These are phyloP conservation scores for Pangasianodon gigas DNA, from an alignment of 2,113 vertebrate species.

Conservation along the genomic window DNA sequence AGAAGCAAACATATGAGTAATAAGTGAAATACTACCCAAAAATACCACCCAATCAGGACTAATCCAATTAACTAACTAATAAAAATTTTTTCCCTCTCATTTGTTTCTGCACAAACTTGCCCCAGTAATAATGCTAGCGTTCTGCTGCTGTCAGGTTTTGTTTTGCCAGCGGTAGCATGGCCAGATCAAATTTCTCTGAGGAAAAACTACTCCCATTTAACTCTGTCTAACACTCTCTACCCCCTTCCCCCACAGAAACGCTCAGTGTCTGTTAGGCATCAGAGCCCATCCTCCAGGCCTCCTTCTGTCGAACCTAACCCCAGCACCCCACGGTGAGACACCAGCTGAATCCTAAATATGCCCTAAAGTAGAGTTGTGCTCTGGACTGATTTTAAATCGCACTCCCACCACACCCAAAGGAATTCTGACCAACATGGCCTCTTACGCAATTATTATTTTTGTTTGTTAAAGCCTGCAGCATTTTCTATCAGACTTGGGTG, in stretches of 20 bases:
- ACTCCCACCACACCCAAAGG: neutral
- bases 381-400: neutral
- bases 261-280: neutral
- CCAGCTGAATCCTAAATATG: slow-evolving; percentile 38
- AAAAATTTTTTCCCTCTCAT: neutral
- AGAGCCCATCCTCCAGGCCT: slow-evolving; percentile 24
- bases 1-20: neutral
- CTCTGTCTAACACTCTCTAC: neutral
- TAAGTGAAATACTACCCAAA: neutral
- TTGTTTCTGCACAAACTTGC: neutral
- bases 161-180: neutral
- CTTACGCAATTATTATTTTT: neutral
- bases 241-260: slow-evolving; percentile 31
- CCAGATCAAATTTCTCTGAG: neutral
- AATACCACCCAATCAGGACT: neutral
- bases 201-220: neutral
- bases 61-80: neutral
- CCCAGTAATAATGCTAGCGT: neutral
- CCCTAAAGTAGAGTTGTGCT: neutral
- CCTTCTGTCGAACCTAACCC: slow-evolving; percentile 29
- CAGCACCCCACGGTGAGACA: slow-evolving; percentile 1
- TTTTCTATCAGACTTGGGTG: neutral
- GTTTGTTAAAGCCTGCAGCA: neutral
- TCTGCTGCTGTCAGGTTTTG: neutral
- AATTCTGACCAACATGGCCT: neutral